Conservation (phyloP, 2,113 vertebrate genomes). For the Pedetes capensis region DNA sequence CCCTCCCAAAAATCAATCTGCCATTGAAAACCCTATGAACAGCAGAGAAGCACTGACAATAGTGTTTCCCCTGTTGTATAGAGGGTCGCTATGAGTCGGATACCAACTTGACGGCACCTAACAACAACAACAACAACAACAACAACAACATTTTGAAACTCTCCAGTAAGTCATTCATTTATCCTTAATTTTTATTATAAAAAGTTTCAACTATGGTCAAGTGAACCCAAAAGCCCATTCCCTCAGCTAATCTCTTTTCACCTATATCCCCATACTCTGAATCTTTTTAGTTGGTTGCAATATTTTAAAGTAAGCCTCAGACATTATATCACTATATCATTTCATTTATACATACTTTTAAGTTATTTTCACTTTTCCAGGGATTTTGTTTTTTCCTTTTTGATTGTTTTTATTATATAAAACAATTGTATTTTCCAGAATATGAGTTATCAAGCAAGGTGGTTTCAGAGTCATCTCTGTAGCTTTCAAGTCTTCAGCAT, state of each 20-base stretch:
- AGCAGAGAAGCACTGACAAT: too few relatives aligned
- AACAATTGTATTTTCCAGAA: not conserved
- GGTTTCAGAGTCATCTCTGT: not conserved
- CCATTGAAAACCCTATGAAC: too few relatives aligned
- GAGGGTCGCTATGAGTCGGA: too few relatives aligned
- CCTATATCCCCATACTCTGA: not conserved
- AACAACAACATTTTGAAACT: not conserved
- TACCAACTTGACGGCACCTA: too few relatives aligned
- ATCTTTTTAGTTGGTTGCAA: not conserved
- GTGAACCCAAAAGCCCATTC: not conserved
- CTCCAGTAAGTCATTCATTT: not conserved
- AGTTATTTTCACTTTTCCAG: not conserved
- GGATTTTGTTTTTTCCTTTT: not conserved
- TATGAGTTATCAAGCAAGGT: not conserved
- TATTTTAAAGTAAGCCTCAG: not conserved
- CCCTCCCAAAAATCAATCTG: too few relatives aligned
- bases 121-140: too few relatives aligned
- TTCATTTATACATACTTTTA: not conserved
- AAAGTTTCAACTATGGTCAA: not conserved
- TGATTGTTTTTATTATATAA: not conserved
- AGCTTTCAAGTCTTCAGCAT: not conserved
- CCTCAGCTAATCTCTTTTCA: not conserved
- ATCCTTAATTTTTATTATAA: not conserved
- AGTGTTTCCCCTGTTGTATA: too few relatives aligned
- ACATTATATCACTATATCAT: not conserved